Evolutionary conservation across 2,113 vertebrate genomes (phyloP).

Genomic region (Climacteris rufus): DNA sequence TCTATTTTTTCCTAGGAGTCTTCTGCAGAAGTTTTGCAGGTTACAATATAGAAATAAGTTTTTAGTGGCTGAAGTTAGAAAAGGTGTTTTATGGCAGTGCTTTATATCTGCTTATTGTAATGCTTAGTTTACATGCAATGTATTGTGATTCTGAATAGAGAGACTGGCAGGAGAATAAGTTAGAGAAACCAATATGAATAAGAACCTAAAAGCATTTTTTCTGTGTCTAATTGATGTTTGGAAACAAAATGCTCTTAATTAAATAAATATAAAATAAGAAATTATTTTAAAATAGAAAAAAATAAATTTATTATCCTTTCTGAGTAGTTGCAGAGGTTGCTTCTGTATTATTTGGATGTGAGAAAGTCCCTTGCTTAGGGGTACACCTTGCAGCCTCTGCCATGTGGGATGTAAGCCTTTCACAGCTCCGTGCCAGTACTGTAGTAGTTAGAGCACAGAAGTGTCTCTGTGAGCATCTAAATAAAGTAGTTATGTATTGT

Average conservation of each 20-base stretch:
- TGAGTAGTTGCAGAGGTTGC: not conserved
- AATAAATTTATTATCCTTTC: not conserved
- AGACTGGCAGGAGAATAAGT: not conserved
- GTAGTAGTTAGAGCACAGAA: not conserved
- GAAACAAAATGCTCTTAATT: not conserved
- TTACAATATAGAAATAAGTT: not conserved
- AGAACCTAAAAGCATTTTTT: not conserved
- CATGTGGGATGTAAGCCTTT: fast-evolving
- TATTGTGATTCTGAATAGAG: not conserved
- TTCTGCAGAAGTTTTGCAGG: not conserved
- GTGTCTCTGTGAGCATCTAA: not conserved
- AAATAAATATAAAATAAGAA: not conserved
- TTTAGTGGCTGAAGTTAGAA: not conserved
- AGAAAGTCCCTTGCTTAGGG: fast-evolving
- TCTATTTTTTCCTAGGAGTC: not conserved
- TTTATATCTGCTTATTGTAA: not conserved
- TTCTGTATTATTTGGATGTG: not conserved
- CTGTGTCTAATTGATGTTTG: not conserved
- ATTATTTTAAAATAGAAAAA: not conserved
- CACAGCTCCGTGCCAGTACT: not conserved
- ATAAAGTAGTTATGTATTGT: not conserved
- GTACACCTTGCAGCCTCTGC: not conserved
- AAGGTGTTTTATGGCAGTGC: not conserved
- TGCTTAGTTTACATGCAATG: not conserved
- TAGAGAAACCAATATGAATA: not conserved